Conservation (phyloP, 2,888 invertebrate species). For the Euproctis similis region DNA sequence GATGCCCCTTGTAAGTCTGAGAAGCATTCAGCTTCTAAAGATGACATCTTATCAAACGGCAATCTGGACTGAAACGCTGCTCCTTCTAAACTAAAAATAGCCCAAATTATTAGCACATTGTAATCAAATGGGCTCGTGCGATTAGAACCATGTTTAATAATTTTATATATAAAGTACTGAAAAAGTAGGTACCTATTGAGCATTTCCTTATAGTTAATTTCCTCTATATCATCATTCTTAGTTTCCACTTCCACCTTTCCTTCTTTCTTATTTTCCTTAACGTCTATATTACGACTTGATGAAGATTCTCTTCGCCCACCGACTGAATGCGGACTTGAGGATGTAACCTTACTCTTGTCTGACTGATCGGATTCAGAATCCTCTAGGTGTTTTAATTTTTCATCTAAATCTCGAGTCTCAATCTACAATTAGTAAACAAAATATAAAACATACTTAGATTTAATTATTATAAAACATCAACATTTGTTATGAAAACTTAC, state of each 20-base stretch:
- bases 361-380: slow-evolving; percentile 78
- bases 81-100: slow-evolving; percentile 84
- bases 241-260: slow-evolving; percentile 64
- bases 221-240: slow-evolving; percentile 81
- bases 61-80: slow-evolving; percentile 95
- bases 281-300: slow-evolving; percentile 62
- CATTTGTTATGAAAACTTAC: slow-evolving; percentile 33
- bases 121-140: too few relatives aligned
- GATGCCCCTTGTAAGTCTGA: slow-evolving; percentile 91
- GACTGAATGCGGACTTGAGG: slow-evolving; percentile 74
- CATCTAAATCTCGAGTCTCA: slow-evolving; percentile 78
- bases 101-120: too few relatives aligned
- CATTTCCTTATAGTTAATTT: slow-evolving; percentile 45
- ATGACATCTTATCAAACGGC: slow-evolving; percentile 95
- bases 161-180: too few relatives aligned
- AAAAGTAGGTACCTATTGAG: slow-evolving; percentile 22
- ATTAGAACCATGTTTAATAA: too few relatives aligned
- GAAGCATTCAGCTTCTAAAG: slow-evolving; percentile 94
- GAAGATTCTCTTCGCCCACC: slow-evolving; percentile 69
- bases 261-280: slow-evolving; percentile 64
- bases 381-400: slow-evolving; percentile 78
- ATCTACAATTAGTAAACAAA: slow-evolving; percentile 74
- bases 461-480: too few relatives aligned
- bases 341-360: slow-evolving; percentile 76
- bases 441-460: slow-evolving; percentile 58